phyloP scores from a whole-genome alignment of 2,888 invertebrate species.

The Spodoptera exigua region DNA sequence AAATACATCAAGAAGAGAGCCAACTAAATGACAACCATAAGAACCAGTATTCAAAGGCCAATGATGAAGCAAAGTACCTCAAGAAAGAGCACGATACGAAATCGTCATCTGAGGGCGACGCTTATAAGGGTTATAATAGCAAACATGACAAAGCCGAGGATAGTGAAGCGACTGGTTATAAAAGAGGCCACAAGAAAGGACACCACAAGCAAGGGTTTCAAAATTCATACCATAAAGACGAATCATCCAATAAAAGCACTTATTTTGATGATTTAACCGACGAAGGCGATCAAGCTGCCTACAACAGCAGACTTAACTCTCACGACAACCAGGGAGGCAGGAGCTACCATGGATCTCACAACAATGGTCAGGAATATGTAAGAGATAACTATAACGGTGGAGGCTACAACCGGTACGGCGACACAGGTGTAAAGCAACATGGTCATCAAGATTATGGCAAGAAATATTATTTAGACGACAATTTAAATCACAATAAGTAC shows the following conservation, averaged over 20 bases:
- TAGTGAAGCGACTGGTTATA: slow-evolving; percentile 78
- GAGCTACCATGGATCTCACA: slow-evolving; percentile 81
- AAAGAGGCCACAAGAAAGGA: slow-evolving; percentile 90
- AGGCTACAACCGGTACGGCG: slow-evolving; percentile 79
- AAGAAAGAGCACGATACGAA: slow-evolving; percentile 85
- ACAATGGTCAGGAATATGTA: slow-evolving; percentile 80
- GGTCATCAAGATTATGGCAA: slow-evolving; percentile 82
- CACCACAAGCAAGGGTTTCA: slow-evolving; percentile 92
- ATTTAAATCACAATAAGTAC: slow-evolving; percentile 80
- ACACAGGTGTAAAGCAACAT: slow-evolving; percentile 79
- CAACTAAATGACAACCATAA: slow-evolving; percentile 81
- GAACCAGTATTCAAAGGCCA: slow-evolving; percentile 83
- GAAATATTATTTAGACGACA: slow-evolving; percentile 84
- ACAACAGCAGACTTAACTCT: slow-evolving; percentile 79
- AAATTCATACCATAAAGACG: slow-evolving; percentile 92
- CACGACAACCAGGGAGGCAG: slow-evolving; percentile 82
- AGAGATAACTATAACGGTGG: slow-evolving; percentile 80
- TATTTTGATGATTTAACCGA: slow-evolving; percentile 91
- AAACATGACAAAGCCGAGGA: slow-evolving; percentile 85
- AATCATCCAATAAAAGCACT: slow-evolving; percentile 91
- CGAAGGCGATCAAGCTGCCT: slow-evolving; percentile 83
- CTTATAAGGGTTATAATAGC: slow-evolving; percentile 80
- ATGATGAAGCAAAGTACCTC: slow-evolving; percentile 83
- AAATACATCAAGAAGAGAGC: slow-evolving; percentile 82
- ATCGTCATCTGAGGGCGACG: slow-evolving; percentile 80